Evolutionary conservation across 2,797 vertebrate species (phyloP), one percentile per base, ranked within the genome.

Genomic region (Forpus xanthops): DNA sequence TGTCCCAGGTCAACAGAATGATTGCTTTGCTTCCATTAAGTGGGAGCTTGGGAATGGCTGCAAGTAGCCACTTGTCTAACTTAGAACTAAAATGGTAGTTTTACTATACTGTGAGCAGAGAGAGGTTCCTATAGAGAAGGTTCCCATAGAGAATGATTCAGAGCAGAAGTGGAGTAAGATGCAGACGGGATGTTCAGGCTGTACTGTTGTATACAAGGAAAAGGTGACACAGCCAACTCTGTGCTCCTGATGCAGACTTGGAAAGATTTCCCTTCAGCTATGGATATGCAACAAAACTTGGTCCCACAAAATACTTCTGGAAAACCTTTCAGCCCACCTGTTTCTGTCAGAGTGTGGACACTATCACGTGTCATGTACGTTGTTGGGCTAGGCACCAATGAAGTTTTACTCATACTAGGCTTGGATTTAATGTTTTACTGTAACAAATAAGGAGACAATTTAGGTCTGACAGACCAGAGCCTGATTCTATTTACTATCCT

Each of bases 401-500:
- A 27, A 31, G 23, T 33, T 83, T 87, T 77, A n/a, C 21, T 74
- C 52, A 14, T 20, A 8, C 11, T 52, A 27, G 42, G 41, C 52
- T 89, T 83, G 68, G 70, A 25, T 78, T 78, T 84, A 55, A 78
- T 0, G 0, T 70, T 79, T 52, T 75, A 19, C 68, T 73, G 1
- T 58, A 52, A 53, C 33, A 73, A 85, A 52, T 70, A 80, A 87
- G 74, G 62, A 86, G 88, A 66, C 66, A 76, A 30, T 73, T 62
- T 70, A 41, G 35, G 47, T 70, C 73, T 58, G 86, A 66, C 42
- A 50, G n/a, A 8, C 35, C 55, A 67, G 73, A 93, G 64, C 21
- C 72, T 85, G 67, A 64, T 90, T 87, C 82, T 88, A 3, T 76
- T 94, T 84, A 66, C 53, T 79, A 11, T 42, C 62, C 79, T 73